A percentile compares a stretch with the other conserved stretches of the same genome.
phyloP scores from a whole-genome alignment of 2,797 vertebrate genomes.

The Spea hammondii region DNA sequence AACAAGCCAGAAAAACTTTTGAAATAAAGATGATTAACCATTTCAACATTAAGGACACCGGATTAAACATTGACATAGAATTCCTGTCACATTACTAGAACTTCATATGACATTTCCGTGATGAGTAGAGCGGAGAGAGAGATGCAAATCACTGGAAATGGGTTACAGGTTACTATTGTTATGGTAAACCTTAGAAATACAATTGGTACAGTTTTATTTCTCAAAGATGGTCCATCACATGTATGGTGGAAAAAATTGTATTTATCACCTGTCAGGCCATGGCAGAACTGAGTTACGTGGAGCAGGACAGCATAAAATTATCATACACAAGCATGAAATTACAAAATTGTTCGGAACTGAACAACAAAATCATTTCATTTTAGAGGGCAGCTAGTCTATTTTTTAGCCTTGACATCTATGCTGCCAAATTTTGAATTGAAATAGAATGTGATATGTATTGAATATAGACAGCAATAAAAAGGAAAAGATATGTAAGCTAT shows the following conservation, averaged over 20 bases:
- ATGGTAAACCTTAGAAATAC: slow-evolving; percentile 67
- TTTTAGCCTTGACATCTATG: slow-evolving; percentile 84
- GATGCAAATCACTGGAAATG: slow-evolving; percentile 79
- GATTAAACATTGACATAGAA: no score
- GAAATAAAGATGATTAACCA: no score
- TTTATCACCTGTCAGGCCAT: slow-evolving; percentile 99
- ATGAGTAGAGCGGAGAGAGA: slow-evolving; percentile 16
- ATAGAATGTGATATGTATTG: slow-evolving; percentile 71
- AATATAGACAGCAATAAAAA: slow-evolving; percentile 73
- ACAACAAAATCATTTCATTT: slow-evolving; percentile 99
- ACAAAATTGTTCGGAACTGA: slow-evolving; percentile 97
- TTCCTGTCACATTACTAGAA: no score
- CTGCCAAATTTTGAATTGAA: slow-evolving; percentile 81
- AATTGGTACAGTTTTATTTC: slow-evolving; percentile 63
- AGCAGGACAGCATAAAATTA: slow-evolving; percentile 99
- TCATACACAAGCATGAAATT: slow-evolving; percentile 99
- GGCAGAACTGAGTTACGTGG: slow-evolving; percentile 98
- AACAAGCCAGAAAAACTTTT: no score
- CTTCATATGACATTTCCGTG: no score
- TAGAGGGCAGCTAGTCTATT: slow-evolving; percentile 78
- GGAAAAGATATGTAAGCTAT: slow-evolving; percentile 70
- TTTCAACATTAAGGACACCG: no score
- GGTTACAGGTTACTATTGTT: slow-evolving; percentile 60
- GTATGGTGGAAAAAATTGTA: slow-evolving; percentile 93
- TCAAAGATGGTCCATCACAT: slow-evolving; percentile 79